Evolutionary conservation across 1,140 invertebrate species (phyloP), one percentile per base, ranked within the genome.

Genomic region (Drosophila orena): DNA sequence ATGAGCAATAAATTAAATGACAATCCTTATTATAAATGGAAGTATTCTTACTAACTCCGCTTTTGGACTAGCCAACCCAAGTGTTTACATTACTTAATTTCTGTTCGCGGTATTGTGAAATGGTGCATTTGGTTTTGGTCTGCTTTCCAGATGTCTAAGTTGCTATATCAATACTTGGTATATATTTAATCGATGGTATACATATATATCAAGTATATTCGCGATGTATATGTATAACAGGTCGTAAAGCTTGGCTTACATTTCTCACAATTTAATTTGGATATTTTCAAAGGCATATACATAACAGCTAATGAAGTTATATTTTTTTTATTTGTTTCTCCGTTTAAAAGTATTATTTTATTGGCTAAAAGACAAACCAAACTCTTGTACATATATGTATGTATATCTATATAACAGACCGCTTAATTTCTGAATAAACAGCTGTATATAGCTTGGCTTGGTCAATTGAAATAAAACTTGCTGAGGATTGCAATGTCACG

Each of bases 401-500:
- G 5, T 40, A 15, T n/a, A 37, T 58, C 27, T 65, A n/a, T 38
- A 22, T 38, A 22, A 17, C 27, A 30, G 43, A 2, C 46, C 14
- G 14, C 27, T 34, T 65, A 5, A 52, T 35, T 44, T 55, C 24
- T n/a, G 38, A 27, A 42, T 56, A 3, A 22, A 20, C 47, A 49
- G 17, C 59, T 58, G 22, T 68, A 56, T 44, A 60, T 60, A 60
- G 35, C 42, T 70, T 44, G 50, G 24, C 55, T 81, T 77, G 60
- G 52, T 46, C 61, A 75, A 65, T 55, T 75, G 47, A 42, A 72
- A 35, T 27, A 14, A 77, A 76, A 77, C 44, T 88, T 88, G 83
- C 83, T 88, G 75, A 66, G 79, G 71, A 88, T 40, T 88, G 83
- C 83, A 88, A 89, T 88, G 83, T 66, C 79, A 88, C 71, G 55